A percentile compares a stretch with the other conserved stretches of the same genome.
These are phyloP conservation scores for Xylocampa areola DNA, from an alignment of 2,888 invertebrate genomes.

Conservation along the genomic window DNA sequence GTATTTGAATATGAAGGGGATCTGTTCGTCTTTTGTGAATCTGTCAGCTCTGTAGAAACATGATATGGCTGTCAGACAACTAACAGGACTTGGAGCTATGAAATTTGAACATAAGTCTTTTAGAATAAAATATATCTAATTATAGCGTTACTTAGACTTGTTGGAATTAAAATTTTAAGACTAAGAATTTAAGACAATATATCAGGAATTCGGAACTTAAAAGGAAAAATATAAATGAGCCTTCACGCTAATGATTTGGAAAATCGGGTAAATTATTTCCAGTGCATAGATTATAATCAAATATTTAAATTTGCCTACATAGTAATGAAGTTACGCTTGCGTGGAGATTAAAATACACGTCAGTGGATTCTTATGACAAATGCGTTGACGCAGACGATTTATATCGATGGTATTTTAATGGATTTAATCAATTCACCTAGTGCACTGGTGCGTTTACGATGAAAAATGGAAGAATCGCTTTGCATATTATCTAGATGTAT, in stretches of 20 bases:
- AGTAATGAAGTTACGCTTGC: conserved; percentile 59
- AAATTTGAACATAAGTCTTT: conserved; percentile 2
- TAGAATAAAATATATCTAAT: neutral
- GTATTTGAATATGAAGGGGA: conserved; percentile 68
- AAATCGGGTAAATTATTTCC: conserved; percentile 68
- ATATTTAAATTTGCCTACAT: conserved; percentile 79
- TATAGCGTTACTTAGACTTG: too few species aligned
- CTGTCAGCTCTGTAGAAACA: conserved; percentile 36
- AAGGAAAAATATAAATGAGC: conserved; percentile 25
- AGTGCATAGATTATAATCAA: conserved; percentile 80
- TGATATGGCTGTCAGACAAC: conserved; percentile 24
- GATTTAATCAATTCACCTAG: conserved; percentile 74
- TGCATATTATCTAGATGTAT: conserved; percentile 70
- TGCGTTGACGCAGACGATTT: conserved; percentile 73
- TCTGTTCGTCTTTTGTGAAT: conserved; percentile 51
- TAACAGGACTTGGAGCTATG: conserved; percentile 18
- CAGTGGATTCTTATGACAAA: conserved; percentile 75
- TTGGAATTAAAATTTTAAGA: neutral
- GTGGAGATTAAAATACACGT: conserved; percentile 62
- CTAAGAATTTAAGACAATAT: neutral
- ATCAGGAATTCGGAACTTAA: conserved; percentile 7
- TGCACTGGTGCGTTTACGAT: conserved; percentile 65
- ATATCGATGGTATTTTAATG: conserved; percentile 77
- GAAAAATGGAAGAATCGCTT: conserved; percentile 73
- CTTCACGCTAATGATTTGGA: conserved; percentile 11